A percentile compares a stretch with the other conserved stretches of the same genome.
Conservation (phyloP, 2,888 invertebrate genomes). For the Drosophila melanocephala region DNA sequence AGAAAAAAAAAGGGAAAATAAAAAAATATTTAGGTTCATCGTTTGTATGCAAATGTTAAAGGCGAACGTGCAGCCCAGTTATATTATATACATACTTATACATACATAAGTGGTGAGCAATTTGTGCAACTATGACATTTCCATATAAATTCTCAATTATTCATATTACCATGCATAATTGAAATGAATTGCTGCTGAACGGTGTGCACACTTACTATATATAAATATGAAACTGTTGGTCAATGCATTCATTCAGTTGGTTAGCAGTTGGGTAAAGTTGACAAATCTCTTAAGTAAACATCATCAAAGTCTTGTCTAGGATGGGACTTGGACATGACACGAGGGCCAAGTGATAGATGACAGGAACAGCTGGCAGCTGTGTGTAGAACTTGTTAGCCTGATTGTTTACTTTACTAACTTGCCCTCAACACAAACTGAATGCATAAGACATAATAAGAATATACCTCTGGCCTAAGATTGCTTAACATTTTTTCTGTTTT, state of each 20-base stretch:
- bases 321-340: conserved; percentile 24
- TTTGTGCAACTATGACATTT: conserved; percentile 55
- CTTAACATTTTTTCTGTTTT: background rate
- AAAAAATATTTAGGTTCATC: conserved; percentile 48
- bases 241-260: conserved; percentile 7
- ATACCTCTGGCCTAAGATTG: background rate
- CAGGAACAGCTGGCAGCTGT: conserved; percentile 72
- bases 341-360: conserved; percentile 66
- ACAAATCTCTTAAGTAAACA: conserved; percentile 37
- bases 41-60: conserved; percentile 56
- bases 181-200: conserved; percentile 44
- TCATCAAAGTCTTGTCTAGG: conserved; percentile 11
- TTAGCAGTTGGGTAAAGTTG: conserved; percentile 8
- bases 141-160: conserved; percentile 50
- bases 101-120: conserved; percentile 26
- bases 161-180: conserved; percentile 49
- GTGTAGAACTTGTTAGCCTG: conserved; percentile 62
- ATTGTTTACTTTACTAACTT: conserved; percentile 57
- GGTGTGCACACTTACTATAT: background rate
- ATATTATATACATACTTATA: background rate
- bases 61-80: conserved; percentile 11
- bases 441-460: background rate
- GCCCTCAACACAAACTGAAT: background rate
- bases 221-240: conserved; percentile 3
- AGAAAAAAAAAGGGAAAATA: background rate